Evolutionary conservation across 2,113 vertebrate species (phyloP).

Genomic region (Indicator maculatus): DNA sequence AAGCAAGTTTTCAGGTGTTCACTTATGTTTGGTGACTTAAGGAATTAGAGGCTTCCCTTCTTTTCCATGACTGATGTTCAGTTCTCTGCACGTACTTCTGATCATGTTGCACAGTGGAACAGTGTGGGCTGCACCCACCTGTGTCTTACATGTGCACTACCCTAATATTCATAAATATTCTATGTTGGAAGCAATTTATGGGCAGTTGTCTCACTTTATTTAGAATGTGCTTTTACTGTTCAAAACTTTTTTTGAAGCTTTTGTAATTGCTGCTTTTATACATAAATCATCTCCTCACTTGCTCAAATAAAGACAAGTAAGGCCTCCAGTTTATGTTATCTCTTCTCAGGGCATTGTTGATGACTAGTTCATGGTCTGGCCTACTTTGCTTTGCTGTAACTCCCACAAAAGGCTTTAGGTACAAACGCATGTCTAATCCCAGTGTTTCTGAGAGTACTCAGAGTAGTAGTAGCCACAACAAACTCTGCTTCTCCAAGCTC

Average conservation of each 20-base stretch:
- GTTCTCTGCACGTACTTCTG: background rate
- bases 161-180: background rate
- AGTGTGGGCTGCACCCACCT: fast-evolving
- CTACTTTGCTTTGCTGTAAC: background rate
- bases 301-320: background rate
- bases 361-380: background rate
- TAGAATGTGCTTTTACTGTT: background rate
- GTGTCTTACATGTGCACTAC: background rate
- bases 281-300: background rate
- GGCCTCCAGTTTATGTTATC: background rate
- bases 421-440: background rate
- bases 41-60: background rate
- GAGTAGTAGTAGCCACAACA: background rate
- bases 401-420: background rate
- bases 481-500: background rate
- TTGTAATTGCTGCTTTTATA: background rate
- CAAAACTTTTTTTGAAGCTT: background rate
- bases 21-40: background rate
- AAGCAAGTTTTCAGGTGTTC: background rate
- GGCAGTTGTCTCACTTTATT: background rate
- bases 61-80: too few relatives aligned
- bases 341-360: background rate
- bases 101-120: background rate
- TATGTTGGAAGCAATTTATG: background rate
- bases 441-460: background rate